Evolutionary conservation across 2,797 vertebrate species (phyloP).

Genomic region (Bryconaethiops microstoma): DNA sequence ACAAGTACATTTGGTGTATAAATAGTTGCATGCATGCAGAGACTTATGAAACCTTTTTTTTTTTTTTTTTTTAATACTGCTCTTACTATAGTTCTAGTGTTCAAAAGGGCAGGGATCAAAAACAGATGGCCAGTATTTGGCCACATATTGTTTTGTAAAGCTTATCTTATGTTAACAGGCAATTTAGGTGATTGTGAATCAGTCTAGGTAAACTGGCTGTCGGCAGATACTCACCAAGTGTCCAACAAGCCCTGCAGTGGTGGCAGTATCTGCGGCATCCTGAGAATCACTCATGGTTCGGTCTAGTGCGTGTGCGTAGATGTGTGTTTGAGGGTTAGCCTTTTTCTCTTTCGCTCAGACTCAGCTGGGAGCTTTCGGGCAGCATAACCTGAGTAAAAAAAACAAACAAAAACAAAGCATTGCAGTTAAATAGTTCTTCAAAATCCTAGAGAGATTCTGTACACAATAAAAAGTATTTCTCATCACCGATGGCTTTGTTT

Average conservation of each 20-base stretch:
- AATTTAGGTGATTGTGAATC: neutral
- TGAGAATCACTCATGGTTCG: conserved; percentile 61
- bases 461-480: neutral
- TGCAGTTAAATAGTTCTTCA: neutral
- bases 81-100: neutral
- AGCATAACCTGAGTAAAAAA: conserved; percentile 61
- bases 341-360: conserved; percentile 67
- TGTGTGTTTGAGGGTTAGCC: conserved; percentile 52
- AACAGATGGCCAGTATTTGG: neutral
- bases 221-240: conserved; percentile 47
- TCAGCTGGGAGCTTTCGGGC: conserved; percentile 61
- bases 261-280: conserved; percentile 43
- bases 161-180: conserved; percentile 13
- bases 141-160: neutral
- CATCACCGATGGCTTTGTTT: neutral
- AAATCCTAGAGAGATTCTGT: neutral
- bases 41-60: neutral
- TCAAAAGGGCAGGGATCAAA: neutral
- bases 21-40: neutral
- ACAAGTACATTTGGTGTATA: neutral
- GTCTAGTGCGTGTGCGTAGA: neutral
- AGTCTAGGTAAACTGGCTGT: neutral
- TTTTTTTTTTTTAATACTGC: too few relatives aligned
- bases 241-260: conserved; percentile 37
- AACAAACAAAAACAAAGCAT: conserved; percentile 3